phyloP scores from a whole-genome alignment of 1,140 invertebrate genomes.

The Ceratina australensis region DNA sequence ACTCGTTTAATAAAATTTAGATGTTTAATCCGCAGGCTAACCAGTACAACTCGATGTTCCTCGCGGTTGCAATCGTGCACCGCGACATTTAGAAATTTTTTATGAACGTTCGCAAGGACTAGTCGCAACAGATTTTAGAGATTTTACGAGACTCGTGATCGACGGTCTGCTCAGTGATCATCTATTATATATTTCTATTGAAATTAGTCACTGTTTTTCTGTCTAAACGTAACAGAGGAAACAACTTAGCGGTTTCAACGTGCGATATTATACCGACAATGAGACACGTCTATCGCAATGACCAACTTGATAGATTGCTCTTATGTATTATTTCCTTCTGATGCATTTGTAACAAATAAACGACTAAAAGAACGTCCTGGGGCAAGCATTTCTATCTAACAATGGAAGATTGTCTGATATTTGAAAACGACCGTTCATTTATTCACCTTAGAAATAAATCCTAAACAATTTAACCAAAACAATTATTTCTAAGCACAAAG shows the following conservation, averaged over 20 bases:
- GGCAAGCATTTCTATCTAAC: neutral
- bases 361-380: slow-evolving; percentile 10
- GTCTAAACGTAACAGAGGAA: neutral
- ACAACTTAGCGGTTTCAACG: slow-evolving; percentile 3
- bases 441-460: neutral
- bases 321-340: slow-evolving; percentile 53
- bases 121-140: slow-evolving; percentile 16
- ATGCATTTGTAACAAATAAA: slow-evolving; percentile 61
- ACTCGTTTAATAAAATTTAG: too few species aligned
- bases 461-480: too few species aligned
- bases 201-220: slow-evolving; percentile 43
- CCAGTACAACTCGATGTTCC: slow-evolving; percentile 17
- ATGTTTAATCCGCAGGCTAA: too few species aligned
- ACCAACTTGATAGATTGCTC: slow-evolving; percentile 59
- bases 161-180: slow-evolving; percentile 12
- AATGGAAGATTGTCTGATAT: neutral
- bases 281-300: slow-evolving; percentile 42
- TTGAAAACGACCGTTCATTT: neutral
- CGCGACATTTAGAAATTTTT: slow-evolving; percentile 46
- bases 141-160: slow-evolving; percentile 45
- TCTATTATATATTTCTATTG: slow-evolving; percentile 38
- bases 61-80: neutral
- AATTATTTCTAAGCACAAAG: too few species aligned
- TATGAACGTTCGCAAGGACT: slow-evolving; percentile 4
- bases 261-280: too few species aligned